phyloP scores from a whole-genome alignment of 53 echinoderm and acorn worm genomes.

The Hippasteria phrygiana region DNA sequence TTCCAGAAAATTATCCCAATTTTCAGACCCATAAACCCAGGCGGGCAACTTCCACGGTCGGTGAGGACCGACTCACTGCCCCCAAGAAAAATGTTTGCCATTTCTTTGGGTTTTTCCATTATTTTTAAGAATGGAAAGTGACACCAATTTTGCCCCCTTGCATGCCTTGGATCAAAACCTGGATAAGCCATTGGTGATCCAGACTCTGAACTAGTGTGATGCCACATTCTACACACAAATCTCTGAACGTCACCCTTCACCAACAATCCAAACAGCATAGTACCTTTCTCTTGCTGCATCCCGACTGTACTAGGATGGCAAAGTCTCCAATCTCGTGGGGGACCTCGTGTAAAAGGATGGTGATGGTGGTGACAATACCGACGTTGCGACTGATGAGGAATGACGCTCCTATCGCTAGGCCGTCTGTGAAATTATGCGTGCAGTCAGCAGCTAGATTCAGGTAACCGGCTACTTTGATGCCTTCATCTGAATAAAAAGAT shows the following conservation, averaged over 20 bases:
- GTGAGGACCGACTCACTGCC: too few relatives aligned
- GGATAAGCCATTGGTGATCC: too few relatives aligned
- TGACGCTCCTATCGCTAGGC: slow-evolving; percentile 94
- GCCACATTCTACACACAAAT: too few relatives aligned
- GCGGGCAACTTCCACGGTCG: too few relatives aligned
- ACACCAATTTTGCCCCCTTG: too few relatives aligned
- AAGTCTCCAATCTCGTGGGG: slow-evolving; percentile 98
- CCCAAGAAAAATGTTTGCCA: too few relatives aligned
- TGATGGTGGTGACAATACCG: slow-evolving; percentile 92
- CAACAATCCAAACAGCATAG: neutral
- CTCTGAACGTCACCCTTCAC: neutral
- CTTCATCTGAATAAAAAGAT: slow-evolving; percentile 55
- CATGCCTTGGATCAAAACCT: too few relatives aligned
- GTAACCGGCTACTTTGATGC: slow-evolving; percentile 92
- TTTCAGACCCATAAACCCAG: too few relatives aligned
- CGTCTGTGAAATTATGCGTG: slow-evolving; percentile 98
- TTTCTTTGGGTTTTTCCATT: too few relatives aligned
- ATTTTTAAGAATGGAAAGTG: too few relatives aligned
- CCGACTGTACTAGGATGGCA: slow-evolving; percentile 97
- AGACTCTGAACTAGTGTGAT: too few relatives aligned
- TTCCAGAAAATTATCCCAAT: too few relatives aligned
- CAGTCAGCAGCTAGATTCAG: slow-evolving; percentile 96
- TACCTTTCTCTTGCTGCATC: slow-evolving; percentile 96
- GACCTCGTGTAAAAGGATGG: slow-evolving; percentile 94
- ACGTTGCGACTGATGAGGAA: slow-evolving; percentile 90